Conservation (phyloP, 2,888 invertebrate species). For the Holacanthella duospinosa region DNA sequence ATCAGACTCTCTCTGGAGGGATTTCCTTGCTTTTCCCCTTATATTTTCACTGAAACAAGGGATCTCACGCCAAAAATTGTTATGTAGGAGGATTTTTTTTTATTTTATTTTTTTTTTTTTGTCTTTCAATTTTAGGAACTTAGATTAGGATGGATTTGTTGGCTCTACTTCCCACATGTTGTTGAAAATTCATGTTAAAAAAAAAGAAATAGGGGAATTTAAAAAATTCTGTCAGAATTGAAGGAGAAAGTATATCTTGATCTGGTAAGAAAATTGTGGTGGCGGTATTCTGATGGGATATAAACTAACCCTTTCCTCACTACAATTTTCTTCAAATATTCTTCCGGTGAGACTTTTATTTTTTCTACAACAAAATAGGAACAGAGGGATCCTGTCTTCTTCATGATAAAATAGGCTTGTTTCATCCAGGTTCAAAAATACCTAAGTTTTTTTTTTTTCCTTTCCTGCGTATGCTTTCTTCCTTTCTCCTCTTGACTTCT, state of each 20-base stretch:
- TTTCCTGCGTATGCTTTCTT: not conserved
- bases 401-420: not conserved
- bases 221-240: not conserved
- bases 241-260: not conserved
- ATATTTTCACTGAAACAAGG: not conserved
- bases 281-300: not conserved
- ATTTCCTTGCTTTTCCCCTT: not conserved
- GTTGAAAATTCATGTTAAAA: not conserved
- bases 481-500: conserved; percentile 1
- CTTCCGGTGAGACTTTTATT: not conserved
- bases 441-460: conserved; percentile 5
- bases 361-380: not conserved
- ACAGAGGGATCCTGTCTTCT: not conserved
- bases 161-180: not conserved
- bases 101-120: not conserved
- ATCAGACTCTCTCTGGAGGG: not conserved
- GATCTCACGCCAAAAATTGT: not conserved
- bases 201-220: not conserved
- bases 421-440: conserved; percentile 10
- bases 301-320: not conserved
- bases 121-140: no score
- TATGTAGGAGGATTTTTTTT: not conserved
- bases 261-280: no score
- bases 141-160: not conserved
- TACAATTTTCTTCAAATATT: not conserved